Conservation (phyloP, 2,113 vertebrate genomes). For the Clarias batrachus region DNA sequence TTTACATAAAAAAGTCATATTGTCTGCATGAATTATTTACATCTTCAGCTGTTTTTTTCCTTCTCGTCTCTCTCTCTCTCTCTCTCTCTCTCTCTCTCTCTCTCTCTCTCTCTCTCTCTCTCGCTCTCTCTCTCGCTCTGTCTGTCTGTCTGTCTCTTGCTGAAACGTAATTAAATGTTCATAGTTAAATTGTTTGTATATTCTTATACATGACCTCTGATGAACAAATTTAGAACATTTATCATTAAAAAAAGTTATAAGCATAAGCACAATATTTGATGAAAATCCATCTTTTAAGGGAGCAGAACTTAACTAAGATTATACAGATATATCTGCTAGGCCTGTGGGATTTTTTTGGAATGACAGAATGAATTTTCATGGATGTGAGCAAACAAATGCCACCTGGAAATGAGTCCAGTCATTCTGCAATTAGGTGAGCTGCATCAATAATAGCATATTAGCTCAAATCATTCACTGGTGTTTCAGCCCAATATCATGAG, state of each 20-base stretch:
- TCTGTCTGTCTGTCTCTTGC: constrained; percentile 9
- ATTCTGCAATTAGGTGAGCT: constrained; percentile 77
- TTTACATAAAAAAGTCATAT: constrained; percentile 99
- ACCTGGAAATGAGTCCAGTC: constrained; percentile 54
- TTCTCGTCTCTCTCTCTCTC: constrained; percentile 61
- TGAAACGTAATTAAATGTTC: constrained; percentile 29
- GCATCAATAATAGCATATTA: constrained; percentile 77
- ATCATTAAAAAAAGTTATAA: constrained; percentile 3
- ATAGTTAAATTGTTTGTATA: background rate
- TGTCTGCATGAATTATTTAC: constrained; percentile 99
- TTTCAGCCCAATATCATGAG: constrained; percentile 50
- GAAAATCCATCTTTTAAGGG: background rate
- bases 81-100: constrained; percentile 6
- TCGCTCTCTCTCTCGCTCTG: constrained; percentile 19
- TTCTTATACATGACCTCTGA: background rate
- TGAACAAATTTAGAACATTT: constrained; percentile 9
- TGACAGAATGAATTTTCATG: constrained; percentile 12
- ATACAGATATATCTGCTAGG: background rate
- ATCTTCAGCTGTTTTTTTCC: constrained; percentile 99
- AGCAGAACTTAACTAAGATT: background rate
- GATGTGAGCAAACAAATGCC: constrained; percentile 46
- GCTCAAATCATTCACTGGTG: constrained; percentile 70
- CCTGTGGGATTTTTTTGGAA: background rate
- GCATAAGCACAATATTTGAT: background rate
- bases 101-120: constrained; percentile 10